Conservation (phyloP, 2,888 invertebrate species). For the Chrysotoxum bicinctum region DNA sequence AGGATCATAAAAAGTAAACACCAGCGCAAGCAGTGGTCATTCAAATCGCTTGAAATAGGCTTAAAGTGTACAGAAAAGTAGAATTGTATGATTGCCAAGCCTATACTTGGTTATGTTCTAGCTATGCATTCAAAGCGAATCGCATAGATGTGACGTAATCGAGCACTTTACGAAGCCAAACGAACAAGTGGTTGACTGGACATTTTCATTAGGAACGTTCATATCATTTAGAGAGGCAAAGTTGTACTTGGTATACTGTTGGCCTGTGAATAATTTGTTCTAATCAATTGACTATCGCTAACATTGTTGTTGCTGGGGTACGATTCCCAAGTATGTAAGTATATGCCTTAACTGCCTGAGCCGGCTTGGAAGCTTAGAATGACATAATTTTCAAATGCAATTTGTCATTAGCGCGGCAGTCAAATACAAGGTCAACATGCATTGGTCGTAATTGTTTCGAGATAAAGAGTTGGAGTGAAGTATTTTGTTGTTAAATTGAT, state of each 20-base stretch:
- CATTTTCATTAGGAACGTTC: slow-evolving; percentile 37
- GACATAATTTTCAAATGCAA: slow-evolving; percentile 68
- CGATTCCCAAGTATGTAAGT: neutral
- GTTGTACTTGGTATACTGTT: neutral
- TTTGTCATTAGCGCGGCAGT: slow-evolving; percentile 45
- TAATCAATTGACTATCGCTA: slow-evolving; percentile 61
- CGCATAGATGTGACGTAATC: slow-evolving; percentile 56
- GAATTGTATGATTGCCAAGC: slow-evolving; percentile 10
- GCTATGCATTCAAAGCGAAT: slow-evolving; percentile 28
- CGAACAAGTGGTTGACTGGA: slow-evolving; percentile 48
- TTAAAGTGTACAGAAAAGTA: neutral
- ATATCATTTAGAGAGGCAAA: slow-evolving; percentile 20
- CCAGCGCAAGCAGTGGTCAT: slow-evolving; percentile 40
- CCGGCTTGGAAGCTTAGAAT: slow-evolving; percentile 18
- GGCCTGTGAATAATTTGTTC: slow-evolving; percentile 59
- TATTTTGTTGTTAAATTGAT: slow-evolving; percentile 14
- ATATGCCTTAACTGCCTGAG: neutral
- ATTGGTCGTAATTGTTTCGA: slow-evolving; percentile 6
- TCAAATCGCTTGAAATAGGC: slow-evolving; percentile 37
- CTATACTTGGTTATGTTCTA: slow-evolving; percentile 17
- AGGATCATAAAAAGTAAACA: slow-evolving; percentile 57
- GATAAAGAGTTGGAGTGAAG: slow-evolving; percentile 51
- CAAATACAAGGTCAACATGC: slow-evolving; percentile 57
- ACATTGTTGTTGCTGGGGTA: slow-evolving; percentile 30
- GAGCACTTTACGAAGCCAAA: slow-evolving; percentile 24